Percentiles rank a stretch among this genome's conserved stretches.
These are phyloP conservation scores for Antechinus flavipes DNA, from an alignment of 2,113 vertebrate species.

Conservation along the genomic window DNA sequence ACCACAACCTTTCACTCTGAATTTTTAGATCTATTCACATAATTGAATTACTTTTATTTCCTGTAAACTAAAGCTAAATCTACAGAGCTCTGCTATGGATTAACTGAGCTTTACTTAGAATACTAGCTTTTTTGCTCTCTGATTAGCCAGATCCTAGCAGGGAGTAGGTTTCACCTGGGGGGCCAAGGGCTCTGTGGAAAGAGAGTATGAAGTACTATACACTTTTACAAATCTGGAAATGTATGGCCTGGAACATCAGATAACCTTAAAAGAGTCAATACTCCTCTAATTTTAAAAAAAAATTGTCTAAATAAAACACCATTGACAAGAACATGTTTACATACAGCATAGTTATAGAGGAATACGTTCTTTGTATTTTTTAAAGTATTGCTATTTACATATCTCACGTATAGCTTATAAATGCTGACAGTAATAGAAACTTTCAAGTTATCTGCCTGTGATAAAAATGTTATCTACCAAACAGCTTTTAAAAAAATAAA, in stretches of 20 bases:
- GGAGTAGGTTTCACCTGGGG: conserved; percentile 16
- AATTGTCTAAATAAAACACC: neutral
- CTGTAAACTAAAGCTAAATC: neutral
- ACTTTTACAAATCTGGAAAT: conserved; percentile 38
- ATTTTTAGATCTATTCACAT: conserved; percentile 27
- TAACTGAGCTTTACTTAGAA: neutral
- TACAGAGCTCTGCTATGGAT: conserved; percentile 3
- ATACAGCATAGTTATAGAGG: fast-evolving
- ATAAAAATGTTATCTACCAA: conserved; percentile 62
- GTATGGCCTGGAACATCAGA: conserved; percentile 20
- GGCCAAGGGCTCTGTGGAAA: neutral
- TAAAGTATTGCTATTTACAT: conserved; percentile 40
- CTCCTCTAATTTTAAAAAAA: conserved; percentile 16
- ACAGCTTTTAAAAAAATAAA: conserved; percentile 66
- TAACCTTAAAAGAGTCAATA: neutral
- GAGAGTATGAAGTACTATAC: neutral
- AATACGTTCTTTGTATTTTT: conserved; percentile 27
- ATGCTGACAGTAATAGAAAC: conserved; percentile 29
- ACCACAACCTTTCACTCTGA: neutral
- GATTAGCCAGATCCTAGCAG: neutral
- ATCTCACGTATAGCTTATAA: neutral
- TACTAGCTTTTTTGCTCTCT: neutral
- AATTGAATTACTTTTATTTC: conserved; percentile 24
- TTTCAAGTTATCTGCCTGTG: conserved; percentile 66
- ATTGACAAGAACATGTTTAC: neutral